Base-by-base conservation (phyloP, 2,113 vertebrate species). In the Isichthys henryi region DNA sequence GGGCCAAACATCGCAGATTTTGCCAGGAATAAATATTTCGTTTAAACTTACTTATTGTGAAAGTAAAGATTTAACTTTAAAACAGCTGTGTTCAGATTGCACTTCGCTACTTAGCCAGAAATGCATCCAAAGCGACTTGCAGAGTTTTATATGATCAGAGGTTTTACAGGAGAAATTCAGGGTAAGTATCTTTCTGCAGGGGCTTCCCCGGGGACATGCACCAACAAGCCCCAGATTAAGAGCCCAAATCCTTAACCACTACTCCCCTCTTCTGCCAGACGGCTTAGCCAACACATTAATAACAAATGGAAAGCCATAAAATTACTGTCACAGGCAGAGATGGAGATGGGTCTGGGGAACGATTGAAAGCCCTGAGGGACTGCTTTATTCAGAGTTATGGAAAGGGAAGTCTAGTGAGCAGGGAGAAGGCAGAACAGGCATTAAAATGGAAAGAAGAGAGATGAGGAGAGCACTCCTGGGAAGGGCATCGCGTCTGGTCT, bases 211-310 rank as follows among this genome's bases (percentile, higher is more conserved):
- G 74, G 62, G 74, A 43, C 35, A 43, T 80, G 39, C 5, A 39
- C 15, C 74, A 80, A 43, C 31, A 80, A 43, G 35, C 74, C 21
- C 17, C 35, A 43, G 31, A 39, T 80, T 80, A 80, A 80, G 35
- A 80, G 74, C 74, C 70, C 74, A 80, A 43, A 80, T 80, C 74
- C 74, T 80, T 80, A 80, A 80, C 74, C 74, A 80, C 74, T 43
- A 43, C 31, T 35, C 31, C 35, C 5, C 74, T 6, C 13, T 39
- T 13, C 17, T 80, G 74, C 74, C 35, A 43, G 74, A 6, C 17
- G 6, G 35, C 74, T 80, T 80, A 80, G 74, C 74, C 35, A 39
- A 80, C 35, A 80, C 74, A 80, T 80, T 80, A 80, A 80, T 80
- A 80, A 80, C 35, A 80, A 80, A 43, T 21, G 13, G 62, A 80